These are phyloP conservation scores for Penaeus japonicus DNA, from an alignment of 1,140 invertebrate species.

Conservation along the genomic window DNA sequence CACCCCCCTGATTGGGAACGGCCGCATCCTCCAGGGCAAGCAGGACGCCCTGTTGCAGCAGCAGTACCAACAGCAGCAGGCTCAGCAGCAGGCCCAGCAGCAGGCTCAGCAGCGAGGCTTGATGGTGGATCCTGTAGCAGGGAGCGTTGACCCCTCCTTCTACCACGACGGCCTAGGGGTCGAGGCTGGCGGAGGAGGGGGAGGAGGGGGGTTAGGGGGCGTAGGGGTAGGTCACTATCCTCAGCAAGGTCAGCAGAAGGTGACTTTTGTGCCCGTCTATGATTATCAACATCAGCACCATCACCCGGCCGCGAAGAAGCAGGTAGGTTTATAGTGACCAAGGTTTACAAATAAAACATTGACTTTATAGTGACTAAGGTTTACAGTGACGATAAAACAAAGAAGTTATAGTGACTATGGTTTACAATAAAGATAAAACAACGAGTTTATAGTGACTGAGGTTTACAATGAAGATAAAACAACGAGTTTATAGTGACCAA, in stretches of 20 bases:
- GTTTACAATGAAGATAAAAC: no score
- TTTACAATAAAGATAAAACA: no score
- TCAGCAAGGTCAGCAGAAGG: background rate
- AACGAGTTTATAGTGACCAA: no score
- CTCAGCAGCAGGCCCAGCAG: background rate
- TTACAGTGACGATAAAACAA: no score
- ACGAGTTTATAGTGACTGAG: no score
- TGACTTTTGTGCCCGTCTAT: slow-evolving; percentile 20
- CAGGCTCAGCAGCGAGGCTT: background rate
- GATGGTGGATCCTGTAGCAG: background rate
- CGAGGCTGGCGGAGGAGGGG: background rate
- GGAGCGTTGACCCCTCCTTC: background rate
- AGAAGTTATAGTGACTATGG: no score
- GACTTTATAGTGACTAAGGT: no score
- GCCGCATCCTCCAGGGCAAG: slow-evolving; percentile 22
- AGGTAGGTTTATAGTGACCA: background rate
- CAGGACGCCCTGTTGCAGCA: background rate
- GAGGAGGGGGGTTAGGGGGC: background rate
- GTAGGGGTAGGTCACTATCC: background rate
- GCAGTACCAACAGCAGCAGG: background rate
- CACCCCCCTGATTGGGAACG: slow-evolving; percentile 47
- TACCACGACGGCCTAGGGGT: background rate
- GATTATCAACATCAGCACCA: slow-evolving; percentile 9
- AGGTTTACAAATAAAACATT: background rate
- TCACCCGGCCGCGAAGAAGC: background rate